Evolutionary conservation across 1,140 invertebrate genomes (phyloP).

Genomic region (Drosophila rufa): DNA sequence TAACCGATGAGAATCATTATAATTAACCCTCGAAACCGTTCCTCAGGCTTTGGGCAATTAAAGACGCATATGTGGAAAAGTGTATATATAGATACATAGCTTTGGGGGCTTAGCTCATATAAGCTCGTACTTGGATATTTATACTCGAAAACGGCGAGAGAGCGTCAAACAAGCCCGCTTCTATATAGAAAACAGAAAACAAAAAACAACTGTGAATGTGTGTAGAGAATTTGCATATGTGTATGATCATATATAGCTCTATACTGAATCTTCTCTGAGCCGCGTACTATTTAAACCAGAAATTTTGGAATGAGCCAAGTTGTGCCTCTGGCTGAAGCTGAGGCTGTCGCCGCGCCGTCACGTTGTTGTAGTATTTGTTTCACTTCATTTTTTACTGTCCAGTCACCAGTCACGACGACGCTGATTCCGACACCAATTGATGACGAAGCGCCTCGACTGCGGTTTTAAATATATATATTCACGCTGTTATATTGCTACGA

Average conservation of each 20-base stretch:
- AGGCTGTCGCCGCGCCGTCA: constrained; percentile 14
- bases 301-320: constrained; percentile 62
- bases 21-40: constrained; percentile 74
- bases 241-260: constrained; percentile 36
- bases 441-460: constrained; percentile 58
- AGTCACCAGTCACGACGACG: constrained; percentile 52
- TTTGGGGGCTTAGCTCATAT: constrained; percentile 66
- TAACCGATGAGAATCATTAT: constrained; percentile 59
- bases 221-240: constrained; percentile 23
- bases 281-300: constrained; percentile 72
- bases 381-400: constrained; percentile 24
- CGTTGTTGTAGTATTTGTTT: constrained; percentile 39
- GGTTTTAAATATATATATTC: constrained; percentile 36
- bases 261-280: constrained; percentile 51
- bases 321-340: constrained; percentile 10
- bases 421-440: constrained; percentile 47
- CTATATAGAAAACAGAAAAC: constrained; percentile 11
- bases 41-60: constrained; percentile 37
- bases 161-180: constrained; percentile 25
- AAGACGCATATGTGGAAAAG: constrained; percentile 24
- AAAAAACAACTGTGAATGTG: constrained; percentile 9
- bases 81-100: constrained; percentile 19
- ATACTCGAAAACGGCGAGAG: constrained; percentile 14
- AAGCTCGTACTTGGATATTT: constrained; percentile 43
- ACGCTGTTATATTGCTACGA: constrained; percentile 45